Evolutionary conservation across 2,797 vertebrate species (phyloP).

Genomic region (Acrossocheilus wenchowensis): DNA sequence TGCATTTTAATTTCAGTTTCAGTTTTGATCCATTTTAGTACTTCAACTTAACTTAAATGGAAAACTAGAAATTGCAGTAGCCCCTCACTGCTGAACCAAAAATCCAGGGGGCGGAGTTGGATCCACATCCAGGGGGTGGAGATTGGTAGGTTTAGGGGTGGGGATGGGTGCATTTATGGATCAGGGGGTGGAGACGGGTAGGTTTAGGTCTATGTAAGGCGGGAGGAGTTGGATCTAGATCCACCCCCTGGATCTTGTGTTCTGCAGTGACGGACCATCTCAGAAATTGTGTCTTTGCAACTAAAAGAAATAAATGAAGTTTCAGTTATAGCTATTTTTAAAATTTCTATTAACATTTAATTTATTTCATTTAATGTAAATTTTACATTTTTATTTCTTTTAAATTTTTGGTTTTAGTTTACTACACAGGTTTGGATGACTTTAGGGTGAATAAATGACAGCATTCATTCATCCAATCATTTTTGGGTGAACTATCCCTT

Average conservation of each 20-base stretch:
- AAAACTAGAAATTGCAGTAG: background rate
- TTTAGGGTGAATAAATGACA: background rate
- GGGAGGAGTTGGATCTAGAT: too few relatives aligned
- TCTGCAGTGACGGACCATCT: too few relatives aligned
- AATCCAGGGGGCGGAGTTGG: too few relatives aligned
- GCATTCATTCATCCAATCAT: background rate
- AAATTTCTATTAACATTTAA: background rate
- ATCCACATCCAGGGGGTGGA: too few relatives aligned
- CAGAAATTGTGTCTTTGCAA: background rate
- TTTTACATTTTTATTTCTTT: too few relatives aligned
- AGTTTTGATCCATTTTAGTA: background rate
- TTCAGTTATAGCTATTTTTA: background rate
- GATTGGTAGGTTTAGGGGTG: too few relatives aligned
- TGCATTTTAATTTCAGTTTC: background rate
- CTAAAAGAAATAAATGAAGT: background rate
- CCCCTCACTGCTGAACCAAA: too few relatives aligned
- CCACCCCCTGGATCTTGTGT: too few relatives aligned
- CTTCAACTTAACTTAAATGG: background rate
- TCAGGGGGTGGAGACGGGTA: too few relatives aligned
- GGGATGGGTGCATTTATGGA: too few relatives aligned
- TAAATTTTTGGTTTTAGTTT: background rate
- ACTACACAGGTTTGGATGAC: background rate
- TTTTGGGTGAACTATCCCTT: background rate
- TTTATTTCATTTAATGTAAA: background rate
- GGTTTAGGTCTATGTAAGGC: too few relatives aligned